Base-by-base conservation (phyloP, 2,888 invertebrate species). In the Zaprionus lineosus region DNA sequence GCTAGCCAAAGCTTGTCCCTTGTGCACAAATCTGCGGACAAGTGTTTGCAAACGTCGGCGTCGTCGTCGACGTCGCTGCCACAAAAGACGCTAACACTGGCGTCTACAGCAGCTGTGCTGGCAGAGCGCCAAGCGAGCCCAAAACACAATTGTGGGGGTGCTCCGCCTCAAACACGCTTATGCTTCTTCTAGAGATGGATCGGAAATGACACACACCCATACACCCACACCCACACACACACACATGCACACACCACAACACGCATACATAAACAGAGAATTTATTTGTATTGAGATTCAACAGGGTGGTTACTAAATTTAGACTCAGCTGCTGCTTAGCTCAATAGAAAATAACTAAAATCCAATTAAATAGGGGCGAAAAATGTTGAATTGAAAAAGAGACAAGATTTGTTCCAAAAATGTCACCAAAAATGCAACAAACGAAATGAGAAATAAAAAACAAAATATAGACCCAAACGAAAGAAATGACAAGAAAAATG, bases 341-440 rank as follows among this genome's bases (percentile, higher is more conserved):
- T 63, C 59, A 62, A 47, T 33, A 14, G 40, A 57, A 47, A 43
- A 19, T 41, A 58, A 50, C 28, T 29, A 33, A 68, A 64, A 61
- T 44, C 37, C 39, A 44, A 74, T 79, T 47, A 53, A 67, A 64
- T 37, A 53, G 36, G 21, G 21, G 43, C 26, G 8, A 43, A 63
- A 31, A 51, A 44, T n/a, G 26, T 56, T 11, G 21, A 44, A 40
- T 37, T 18, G 33, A 61, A 39, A 47, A 44, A n/a, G n/a, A n/a
- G 43, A 70, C 7, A 34, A 33, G 18, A 47, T 65, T 68, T 64
- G 69, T 59, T 82, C 85, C 84, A 83, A 81, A 81, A 79, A 83
- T 74, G 76, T 79, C 83, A 74, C 73, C 39, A 63, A 63, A 76
- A 84, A 61, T 75, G 79, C 69, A 82, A 34, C 7, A 36, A 36